Evolutionary conservation across 2,888 invertebrate species (phyloP), one percentile per base, ranked within the genome.

Genomic region (Scotopteryx bipunctaria): DNA sequence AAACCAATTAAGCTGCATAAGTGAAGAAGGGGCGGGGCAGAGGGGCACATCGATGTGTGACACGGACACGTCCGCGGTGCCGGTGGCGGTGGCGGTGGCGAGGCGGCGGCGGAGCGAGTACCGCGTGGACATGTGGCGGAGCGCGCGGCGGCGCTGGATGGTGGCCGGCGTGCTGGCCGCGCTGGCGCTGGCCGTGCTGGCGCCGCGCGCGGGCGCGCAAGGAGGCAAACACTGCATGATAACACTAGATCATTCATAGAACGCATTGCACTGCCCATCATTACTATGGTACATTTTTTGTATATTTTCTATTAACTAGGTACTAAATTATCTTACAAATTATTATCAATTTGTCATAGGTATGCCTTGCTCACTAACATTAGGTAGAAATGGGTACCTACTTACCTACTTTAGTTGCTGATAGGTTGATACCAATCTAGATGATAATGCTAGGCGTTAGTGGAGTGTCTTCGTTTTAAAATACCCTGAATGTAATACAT

Each of bases 171-270:
- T 87, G 8, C 67, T 87, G 8, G 47, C 54, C 0, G 73, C 77
- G 0, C 73, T 84, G 37, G 63, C 75, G 31, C 56, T 78, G 25
- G 86, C 87, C 0, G 86, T 84, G 45, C 52, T 87, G 41, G 66
- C 76, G 47, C 86, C 86, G 33, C 68, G 63, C 4, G 56, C 79
- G 36, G 88, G 88, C 55, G 83, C 84, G 54, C 73, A 77, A 43
- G 86, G 86, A 89, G 88, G 87, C 87, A 88, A 87, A 48, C 64
- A 73, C 54, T 43, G 83, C 79, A 82, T 81, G 82, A 66, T 78
- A 73, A 36, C 36, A 46, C 62, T 83, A 83, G 73, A 74, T 76
- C 75, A 78, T 80, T 21, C 67, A 61, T 83, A 83, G 83, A 83
- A 76, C 55, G 77, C 83, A 81, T 83, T 81, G 84, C 86, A 86